Conservation (phyloP, 2,888 invertebrate species). For the Drosophila affinis region DNA sequence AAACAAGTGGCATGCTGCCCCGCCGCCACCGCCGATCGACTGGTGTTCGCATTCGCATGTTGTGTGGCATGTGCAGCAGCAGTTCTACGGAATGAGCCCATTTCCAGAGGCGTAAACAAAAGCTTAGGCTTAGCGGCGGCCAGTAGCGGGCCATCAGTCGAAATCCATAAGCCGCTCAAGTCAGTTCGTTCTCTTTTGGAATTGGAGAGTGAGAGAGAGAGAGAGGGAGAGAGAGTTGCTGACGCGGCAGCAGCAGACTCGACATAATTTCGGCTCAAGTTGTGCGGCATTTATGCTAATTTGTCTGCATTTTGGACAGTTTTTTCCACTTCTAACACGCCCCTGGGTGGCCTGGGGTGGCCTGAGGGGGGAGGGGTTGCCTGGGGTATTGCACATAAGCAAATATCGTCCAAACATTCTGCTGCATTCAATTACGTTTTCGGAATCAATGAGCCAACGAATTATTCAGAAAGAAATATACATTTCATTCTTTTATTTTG, state of each 20-base stretch:
- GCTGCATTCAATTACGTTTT: constrained; percentile 75
- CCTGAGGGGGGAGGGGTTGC: no score
- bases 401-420: constrained; percentile 5
- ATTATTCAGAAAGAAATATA: constrained; percentile 67
- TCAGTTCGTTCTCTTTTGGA: constrained; percentile 38
- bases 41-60: neutral
- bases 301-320: constrained; percentile 36
- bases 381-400: neutral
- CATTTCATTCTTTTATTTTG: constrained; percentile 33
- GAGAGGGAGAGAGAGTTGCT: constrained; percentile 42
- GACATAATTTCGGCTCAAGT: constrained; percentile 45
- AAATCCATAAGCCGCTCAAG: constrained; percentile 47
- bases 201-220: constrained; percentile 38
- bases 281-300: constrained; percentile 49
- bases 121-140: constrained; percentile 53
- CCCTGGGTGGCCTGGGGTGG: constrained; percentile 10
- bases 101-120: constrained; percentile 51
- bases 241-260: constrained; percentile 50
- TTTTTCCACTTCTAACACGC: constrained; percentile 55
- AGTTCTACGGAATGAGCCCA: constrained; percentile 61
- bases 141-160: constrained; percentile 39
- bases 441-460: constrained; percentile 72
- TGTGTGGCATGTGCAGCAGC: constrained; percentile 35
- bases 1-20: constrained; percentile 46
- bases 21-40: constrained; percentile 44